Percentiles rank a stretch among this genome's conserved stretches.
Evolutionary conservation across 2,113 vertebrate species (phyloP).

Genomic region (Pontoporia blainvillei): DNA sequence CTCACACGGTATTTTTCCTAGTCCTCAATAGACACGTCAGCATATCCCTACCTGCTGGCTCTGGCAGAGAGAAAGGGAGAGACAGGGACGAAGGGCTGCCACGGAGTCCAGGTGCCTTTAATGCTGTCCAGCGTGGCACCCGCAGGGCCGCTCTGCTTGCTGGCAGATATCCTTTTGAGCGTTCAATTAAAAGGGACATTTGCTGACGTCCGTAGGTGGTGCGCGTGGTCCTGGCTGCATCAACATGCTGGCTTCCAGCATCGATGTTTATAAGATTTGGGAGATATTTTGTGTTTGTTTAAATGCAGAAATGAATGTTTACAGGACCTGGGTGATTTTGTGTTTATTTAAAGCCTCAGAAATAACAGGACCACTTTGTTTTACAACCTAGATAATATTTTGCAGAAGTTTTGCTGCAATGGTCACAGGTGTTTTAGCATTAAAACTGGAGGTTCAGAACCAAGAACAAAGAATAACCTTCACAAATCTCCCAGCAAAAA

Average conservation of each 20-base stretch:
- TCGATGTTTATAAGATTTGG: constrained; percentile 45
- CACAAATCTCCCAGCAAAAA: not conserved
- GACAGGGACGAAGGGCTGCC: constrained; percentile 63
- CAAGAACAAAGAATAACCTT: not conserved
- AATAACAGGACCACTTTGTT: not conserved
- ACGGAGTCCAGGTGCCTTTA: constrained; percentile 70
- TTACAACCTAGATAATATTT: not conserved
- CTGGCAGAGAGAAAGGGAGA: constrained; percentile 72
- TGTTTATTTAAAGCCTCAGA: not conserved
- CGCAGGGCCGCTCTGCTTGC: constrained; percentile 66
- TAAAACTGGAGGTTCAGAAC: not conserved
- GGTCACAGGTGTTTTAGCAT: not conserved
- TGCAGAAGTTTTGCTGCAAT: not conserved
- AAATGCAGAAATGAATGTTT: not conserved
- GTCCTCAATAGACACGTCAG: constrained; percentile 71
- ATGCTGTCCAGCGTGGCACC: constrained; percentile 61
- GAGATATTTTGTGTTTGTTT: not conserved
- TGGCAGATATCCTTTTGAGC: constrained; percentile 72
- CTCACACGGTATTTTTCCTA: constrained; percentile 66
- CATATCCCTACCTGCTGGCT: constrained; percentile 68
- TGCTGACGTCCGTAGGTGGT: constrained; percentile 74
- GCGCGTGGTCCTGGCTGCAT: constrained; percentile 43
- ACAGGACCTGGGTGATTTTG: not conserved
- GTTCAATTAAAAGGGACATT: constrained; percentile 80
- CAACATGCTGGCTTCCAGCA: constrained; percentile 51